Conservation (phyloP, 2,113 vertebrate genomes). For the Gallinago paraguaiae region DNA sequence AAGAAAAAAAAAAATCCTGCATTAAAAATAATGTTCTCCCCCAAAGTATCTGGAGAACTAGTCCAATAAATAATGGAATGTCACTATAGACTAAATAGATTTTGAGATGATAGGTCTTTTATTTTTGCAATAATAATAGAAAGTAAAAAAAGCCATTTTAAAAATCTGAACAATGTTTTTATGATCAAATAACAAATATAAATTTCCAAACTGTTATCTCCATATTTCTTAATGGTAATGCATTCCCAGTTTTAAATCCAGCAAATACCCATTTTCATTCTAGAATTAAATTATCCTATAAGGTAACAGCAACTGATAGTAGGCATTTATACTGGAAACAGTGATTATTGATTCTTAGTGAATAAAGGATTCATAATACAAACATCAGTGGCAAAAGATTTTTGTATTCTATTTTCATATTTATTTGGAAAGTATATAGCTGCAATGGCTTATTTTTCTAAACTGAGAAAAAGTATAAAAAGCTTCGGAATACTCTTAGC, state of each 20-base stretch:
- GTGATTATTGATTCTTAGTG: constrained; percentile 73
- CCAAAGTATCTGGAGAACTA: not conserved
- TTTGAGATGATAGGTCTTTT: constrained; percentile 42
- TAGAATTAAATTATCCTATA: constrained; percentile 62
- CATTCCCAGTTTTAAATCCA: constrained; percentile 48
- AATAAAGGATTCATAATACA: constrained; percentile 33
- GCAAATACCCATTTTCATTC: constrained; percentile 57
- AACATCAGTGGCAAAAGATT: constrained; percentile 42
- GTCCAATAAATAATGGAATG: constrained; percentile 6
- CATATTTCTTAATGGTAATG: constrained; percentile 38
- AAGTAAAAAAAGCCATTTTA: constrained; percentile 18
- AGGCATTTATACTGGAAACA: constrained; percentile 61
- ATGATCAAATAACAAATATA: constrained; percentile 36
- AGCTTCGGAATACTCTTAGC: not conserved
- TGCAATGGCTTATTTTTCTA: constrained; percentile 17
- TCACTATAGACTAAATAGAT: constrained; percentile 4
- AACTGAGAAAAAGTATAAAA: not conserved
- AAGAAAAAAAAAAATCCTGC: not conserved
- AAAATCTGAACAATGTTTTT: constrained; percentile 42
- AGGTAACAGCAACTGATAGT: constrained; percentile 52
- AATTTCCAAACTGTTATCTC: constrained; percentile 48
- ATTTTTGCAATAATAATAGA: constrained; percentile 24
- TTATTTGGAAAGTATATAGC: not conserved
- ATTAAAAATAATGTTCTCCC: not conserved
- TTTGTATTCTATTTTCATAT: constrained; percentile 34